Percentiles rank a stretch among this genome's conserved stretches.
These are phyloP conservation scores for Drosophila persimilis DNA, from an alignment of 1,140 invertebrate genomes.

Conservation along the genomic window DNA sequence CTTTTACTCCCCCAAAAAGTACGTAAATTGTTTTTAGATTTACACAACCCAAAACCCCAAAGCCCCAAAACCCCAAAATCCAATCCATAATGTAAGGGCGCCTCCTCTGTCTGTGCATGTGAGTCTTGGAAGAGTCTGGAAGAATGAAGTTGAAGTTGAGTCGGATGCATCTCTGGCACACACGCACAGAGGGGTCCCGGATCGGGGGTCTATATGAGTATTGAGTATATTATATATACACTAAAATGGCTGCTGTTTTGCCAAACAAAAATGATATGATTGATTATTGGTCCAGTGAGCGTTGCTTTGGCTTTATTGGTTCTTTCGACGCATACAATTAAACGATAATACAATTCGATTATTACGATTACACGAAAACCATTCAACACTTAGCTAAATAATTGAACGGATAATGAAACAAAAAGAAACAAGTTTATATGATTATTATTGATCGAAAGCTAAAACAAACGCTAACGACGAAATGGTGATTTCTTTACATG, in stretches of 20 bases:
- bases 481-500: conserved; percentile 69
- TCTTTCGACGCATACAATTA: conserved; percentile 44
- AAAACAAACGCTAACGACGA: conserved; percentile 33
- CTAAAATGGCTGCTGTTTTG: conserved; percentile 39
- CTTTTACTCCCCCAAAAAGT: conserved; percentile 17
- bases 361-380: conserved; percentile 18
- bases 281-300: conserved; percentile 60
- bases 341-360: conserved; percentile 23
- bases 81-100: too few relatives aligned
- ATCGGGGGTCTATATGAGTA: conserved; percentile 5
- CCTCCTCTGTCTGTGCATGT: not conserved
- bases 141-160: not conserved
- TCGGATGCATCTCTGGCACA: conserved; percentile 3
- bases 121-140: conserved; percentile 1
- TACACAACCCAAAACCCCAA: conserved; percentile 32
- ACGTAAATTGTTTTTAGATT: conserved; percentile 65
- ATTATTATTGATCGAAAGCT: conserved; percentile 34
- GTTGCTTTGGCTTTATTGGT: conserved; percentile 74
- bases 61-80: too few relatives aligned
- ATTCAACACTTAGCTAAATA: conserved; percentile 43
- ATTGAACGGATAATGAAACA: conserved; percentile 15
- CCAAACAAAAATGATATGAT: conserved; percentile 16
- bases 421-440: conserved; percentile 24
- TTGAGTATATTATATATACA: conserved; percentile 37
- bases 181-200: too few relatives aligned